Base-by-base conservation (phyloP, 2,888 invertebrate genomes). In the Campoplex nolae region DNA sequence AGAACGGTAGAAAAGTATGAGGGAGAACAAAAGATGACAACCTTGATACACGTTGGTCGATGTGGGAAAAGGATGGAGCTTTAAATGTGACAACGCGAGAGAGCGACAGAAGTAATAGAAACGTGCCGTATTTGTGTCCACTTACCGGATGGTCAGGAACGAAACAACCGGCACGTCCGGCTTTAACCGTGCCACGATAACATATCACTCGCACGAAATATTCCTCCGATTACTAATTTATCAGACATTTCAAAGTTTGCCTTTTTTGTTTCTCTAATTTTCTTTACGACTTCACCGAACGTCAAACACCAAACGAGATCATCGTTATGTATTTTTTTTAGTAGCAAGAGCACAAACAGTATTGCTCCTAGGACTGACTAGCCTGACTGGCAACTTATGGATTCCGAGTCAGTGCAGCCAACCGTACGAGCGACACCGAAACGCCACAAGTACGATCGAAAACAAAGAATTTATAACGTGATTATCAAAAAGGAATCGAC, bases 171-270 rank as follows among this genome's bases (percentile, higher is more conserved):
- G 73, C 67, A 67, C 84, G 73, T 86, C 73, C 48, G 78, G 84
- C 82, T 81, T 86, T 18, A 65, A 67, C 42, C 45, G 67, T 54
- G 48, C 58, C 67, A 62, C 84, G 78, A 81, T 87, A 78, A 84
- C 86, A 77, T 86, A 75, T 78, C 78, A 81, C 78, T 70, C 28
- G 82, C 75, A 77, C 76, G 45, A 80, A 42, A 45, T 56, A 79
- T 81, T 73, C 78, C 56, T 82, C 85, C 88, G 77, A 76, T 85
- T 86, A 85, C 68, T 32, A 83, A 87, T 86, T 81, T 79, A 71
- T 83, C 84, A 82, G 80, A 88, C 89, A 90, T 89, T 90, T 89
- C 84, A 78, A 76, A 65, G 71, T 84, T 89, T 70, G 48, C 38
- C 38, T n/a, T 45, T 28, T 65, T 71, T 9, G 42, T 32, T 70